Evolutionary conservation across 2,888 invertebrate species (phyloP), one percentile per base, ranked within the genome.

Genomic region (Sericinus montela): DNA sequence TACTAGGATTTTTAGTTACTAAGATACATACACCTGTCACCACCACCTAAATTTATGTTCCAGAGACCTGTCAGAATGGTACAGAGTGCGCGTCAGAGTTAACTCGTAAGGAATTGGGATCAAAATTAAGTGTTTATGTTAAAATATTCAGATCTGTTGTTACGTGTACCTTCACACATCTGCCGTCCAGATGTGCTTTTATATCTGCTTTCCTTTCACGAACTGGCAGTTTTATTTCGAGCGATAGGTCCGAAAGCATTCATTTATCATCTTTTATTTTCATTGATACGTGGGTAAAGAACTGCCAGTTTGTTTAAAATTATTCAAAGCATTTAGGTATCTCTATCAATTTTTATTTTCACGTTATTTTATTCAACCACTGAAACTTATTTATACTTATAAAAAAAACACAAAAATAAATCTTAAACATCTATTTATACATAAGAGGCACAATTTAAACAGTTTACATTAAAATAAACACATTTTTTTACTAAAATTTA

Each of bases 1-100:
- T 15, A 13, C 6, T 36, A 46, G 16, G 11, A 43, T 23, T 48
- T 44, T 16, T 40, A 50, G 34, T 51, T 52, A 56, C 41, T 49
- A 61, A 68, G 63, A 58, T 53, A 75, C 80, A 75, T 65, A 79
- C 80, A 77, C 71, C 71, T 75, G 65, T 81, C 82, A 83, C 80
- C 73, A 67, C 75, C 69, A 78, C 81, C 76, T 80, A 68, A 78
- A 79, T 89, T 88, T 89, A 77, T 89, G 86, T 90, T 90, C 73
- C 89, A 90, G 90, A 91, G 89, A 89, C 88, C 92, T 94, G 89
- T 92, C 92, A 87, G 93, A 94, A 90, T 93, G 93, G 91, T 95
- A 93, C 93, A 92, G 92, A 92, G 93, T 94, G 91, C 94, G 93
- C 92, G 93, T 94, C 91, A 93, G 94, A 92, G 91, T 94, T 86